Base-by-base conservation (phyloP, 1,140 invertebrate genomes). In the Drosophila lowei region DNA sequence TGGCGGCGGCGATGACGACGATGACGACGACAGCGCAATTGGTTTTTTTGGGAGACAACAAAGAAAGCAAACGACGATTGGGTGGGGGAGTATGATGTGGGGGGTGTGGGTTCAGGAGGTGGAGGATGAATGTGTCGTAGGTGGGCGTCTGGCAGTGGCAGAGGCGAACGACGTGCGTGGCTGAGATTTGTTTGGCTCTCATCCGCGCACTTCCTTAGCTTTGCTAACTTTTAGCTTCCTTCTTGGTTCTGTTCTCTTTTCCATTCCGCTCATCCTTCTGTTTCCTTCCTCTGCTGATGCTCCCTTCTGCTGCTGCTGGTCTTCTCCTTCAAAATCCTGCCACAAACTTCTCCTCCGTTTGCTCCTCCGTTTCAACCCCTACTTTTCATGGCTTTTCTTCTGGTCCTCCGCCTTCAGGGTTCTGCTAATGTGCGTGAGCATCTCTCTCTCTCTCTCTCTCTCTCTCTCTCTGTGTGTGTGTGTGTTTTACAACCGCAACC, bases 401-500 rank as follows among this genome's bases (percentile, higher is more conserved):
- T 30, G 8, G 2, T 30, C 8, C 30, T 38, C 34, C 34, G 5
- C 1, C 11, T 4, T 13, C 34, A 38, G 4, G 34, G 34, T 4
- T 11, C 64, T 70, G 77, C 80, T 85, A 85, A 85, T 85, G 80
- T 86, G 81, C 68, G 46, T 67, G 16, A 28, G 52, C 47, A 44
- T 46, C 23, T 61, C 16, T 42, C 9, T 21, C 30, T 21, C 34
- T 15, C 23, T 70, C 48, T 42, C 38, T 50, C 44, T 13, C 21
- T 34, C 52, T 58, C 53, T 42, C 68, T 62, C 28, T 43, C 16
- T 59, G 4, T 57, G 43, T 67, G 53, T 57, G 71, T 65, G 48
- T 79, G 75, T 77, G 77, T 86, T 86, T 86, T 86, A 86, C 83
- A 88, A 81, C 77, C 77, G 67, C 81, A 80, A 76, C 72, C 47